Evolutionary conservation across 2,888 invertebrate genomes (phyloP).

Genomic region (Trichogramma dendrolimi): DNA sequence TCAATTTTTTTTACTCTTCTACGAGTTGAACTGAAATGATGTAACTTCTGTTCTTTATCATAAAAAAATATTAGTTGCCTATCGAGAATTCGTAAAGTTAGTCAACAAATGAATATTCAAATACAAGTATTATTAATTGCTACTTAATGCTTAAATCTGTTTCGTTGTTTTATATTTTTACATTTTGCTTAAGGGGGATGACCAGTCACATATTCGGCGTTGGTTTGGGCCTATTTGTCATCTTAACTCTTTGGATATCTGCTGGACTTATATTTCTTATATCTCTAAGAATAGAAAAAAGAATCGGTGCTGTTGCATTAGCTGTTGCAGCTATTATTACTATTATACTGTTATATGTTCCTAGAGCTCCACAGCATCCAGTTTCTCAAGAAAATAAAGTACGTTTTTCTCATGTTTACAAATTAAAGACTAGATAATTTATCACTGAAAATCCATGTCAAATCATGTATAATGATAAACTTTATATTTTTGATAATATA

Average conservation of each 20-base stretch:
- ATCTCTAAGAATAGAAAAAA: slow-evolving; percentile 63
- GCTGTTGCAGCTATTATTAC: slow-evolving; percentile 58
- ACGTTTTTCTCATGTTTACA: slow-evolving; percentile 35
- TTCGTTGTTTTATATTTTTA: slow-evolving; percentile 20
- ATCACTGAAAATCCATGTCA: background rate
- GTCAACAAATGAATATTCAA: no score
- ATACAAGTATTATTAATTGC: background rate
- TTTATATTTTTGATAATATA: background rate
- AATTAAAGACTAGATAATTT: slow-evolving; percentile 1
- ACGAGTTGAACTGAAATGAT: no score
- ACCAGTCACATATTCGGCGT: slow-evolving; percentile 53
- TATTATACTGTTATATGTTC: slow-evolving; percentile 59
- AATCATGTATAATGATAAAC: background rate
- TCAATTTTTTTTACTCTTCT: no score
- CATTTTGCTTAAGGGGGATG: slow-evolving; percentile 37
- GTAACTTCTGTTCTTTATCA: no score
- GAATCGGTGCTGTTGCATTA: slow-evolving; percentile 61
- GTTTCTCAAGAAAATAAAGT: slow-evolving; percentile 53
- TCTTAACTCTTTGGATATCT: slow-evolving; percentile 63
- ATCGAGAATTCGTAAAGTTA: no score
- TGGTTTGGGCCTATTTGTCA: slow-evolving; percentile 65
- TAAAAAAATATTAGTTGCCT: no score
- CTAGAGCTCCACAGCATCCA: slow-evolving; percentile 54
- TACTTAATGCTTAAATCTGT: background rate
- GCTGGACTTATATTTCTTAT: slow-evolving; percentile 63